A percentile compares a stretch with the other conserved stretches of the same genome.
phyloP scores from a whole-genome alignment of 2,113 vertebrate species.

The Erythrocercus mccallii region DNA sequence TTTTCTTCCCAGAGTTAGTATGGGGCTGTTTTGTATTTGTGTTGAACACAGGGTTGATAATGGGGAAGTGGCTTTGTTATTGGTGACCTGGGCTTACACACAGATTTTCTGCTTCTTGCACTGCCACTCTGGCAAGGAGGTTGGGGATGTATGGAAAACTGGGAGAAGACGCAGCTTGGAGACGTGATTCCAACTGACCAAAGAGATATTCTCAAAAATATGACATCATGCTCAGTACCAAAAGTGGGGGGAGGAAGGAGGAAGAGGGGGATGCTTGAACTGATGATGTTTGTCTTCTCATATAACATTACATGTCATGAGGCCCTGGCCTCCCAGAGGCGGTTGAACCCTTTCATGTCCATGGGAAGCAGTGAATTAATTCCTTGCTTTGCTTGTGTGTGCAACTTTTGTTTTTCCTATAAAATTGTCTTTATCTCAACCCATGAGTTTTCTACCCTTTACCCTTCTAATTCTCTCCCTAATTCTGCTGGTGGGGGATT shows the following conservation, averaged over 20 bases:
- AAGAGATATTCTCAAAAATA: neutral
- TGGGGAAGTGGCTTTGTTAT: neutral
- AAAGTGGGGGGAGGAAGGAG: neutral
- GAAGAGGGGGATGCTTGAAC: fast-evolving
- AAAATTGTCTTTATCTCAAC: neutral
- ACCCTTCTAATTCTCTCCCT: neutral
- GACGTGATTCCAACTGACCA: neutral
- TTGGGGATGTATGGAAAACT: fast-evolving
- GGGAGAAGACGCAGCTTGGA: neutral
- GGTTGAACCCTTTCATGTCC: neutral
- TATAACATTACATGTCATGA: fast-evolving
- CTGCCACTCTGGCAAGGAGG: neutral
- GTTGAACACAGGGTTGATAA: neutral
- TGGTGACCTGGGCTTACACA: neutral
- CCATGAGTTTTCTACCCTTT: neutral
- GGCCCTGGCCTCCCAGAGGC: fast-evolving
- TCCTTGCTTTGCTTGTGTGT: neutral
- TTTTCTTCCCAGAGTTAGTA: neutral
- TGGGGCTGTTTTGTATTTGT: neutral
- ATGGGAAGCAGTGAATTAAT: neutral
- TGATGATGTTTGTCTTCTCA: neutral
- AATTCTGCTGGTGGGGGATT: too few relatives aligned
- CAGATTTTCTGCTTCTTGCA: neutral
- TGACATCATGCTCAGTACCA: too few relatives aligned
- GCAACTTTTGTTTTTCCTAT: neutral